These are phyloP conservation scores for Cynopterus brachyotis DNA, from an alignment of 2,113 vertebrate species.

Conservation along the genomic window DNA sequence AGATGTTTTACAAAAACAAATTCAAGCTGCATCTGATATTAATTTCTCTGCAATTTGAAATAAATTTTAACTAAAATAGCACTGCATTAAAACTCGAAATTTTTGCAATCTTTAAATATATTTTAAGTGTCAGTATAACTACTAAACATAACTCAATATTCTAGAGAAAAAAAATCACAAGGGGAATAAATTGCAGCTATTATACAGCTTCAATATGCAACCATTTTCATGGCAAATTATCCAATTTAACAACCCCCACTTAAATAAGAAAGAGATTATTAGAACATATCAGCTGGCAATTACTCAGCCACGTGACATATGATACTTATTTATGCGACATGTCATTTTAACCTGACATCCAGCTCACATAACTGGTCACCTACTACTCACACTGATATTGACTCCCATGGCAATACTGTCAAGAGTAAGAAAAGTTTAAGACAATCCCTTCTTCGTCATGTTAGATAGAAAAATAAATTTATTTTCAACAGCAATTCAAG, in stretches of 20 bases:
- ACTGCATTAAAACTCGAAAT: neutral
- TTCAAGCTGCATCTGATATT: neutral
- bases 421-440: neutral
- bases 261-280: neutral
- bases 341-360: neutral
- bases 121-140: neutral
- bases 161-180: neutral
- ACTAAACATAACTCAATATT: neutral
- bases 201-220: neutral
- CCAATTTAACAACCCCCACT: neutral
- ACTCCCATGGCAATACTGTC: too few species aligned
- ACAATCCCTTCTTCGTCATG: neutral
- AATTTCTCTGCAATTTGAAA: neutral
- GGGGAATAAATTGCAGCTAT: neutral
- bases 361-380: neutral
- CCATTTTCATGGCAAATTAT: neutral
- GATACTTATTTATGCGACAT: rapidly evolving
- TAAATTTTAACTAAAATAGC: neutral
- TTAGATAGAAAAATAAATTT: neutral
- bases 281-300: neutral
- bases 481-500: neutral
- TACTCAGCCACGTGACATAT: neutral
- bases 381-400: rapidly evolving
- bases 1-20: neutral
- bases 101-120: neutral